phyloP scores from a whole-genome alignment of 2,888 invertebrate genomes.

The Corbicula japonica region DNA sequence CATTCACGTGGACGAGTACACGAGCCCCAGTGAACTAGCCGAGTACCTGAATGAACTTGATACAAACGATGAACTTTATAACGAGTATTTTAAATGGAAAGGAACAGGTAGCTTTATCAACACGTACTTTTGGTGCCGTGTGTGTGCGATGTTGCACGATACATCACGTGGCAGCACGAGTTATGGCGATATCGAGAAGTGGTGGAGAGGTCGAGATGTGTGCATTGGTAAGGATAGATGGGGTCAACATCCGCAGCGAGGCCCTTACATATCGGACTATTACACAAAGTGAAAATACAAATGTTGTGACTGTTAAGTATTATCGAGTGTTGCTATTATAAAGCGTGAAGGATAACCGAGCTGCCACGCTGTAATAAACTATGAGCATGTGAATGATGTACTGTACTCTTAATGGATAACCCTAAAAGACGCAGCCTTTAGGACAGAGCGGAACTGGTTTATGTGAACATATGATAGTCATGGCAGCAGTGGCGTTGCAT shows the following conservation, averaged over 20 bases:
- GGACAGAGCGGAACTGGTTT: too few species aligned
- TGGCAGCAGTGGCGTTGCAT: too few species aligned
- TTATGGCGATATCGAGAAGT: constrained; percentile 94
- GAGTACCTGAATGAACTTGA: constrained; percentile 94
- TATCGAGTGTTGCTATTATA: background rate
- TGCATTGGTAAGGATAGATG: constrained; percentile 79
- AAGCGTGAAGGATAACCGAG: too few species aligned
- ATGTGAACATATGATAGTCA: too few species aligned
- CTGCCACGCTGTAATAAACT: too few species aligned
- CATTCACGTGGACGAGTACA: constrained; percentile 98
- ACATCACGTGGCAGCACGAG: constrained; percentile 66
- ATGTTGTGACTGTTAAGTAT: background rate
- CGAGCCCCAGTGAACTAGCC: constrained; percentile 94
- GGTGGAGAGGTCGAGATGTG: constrained; percentile 91
- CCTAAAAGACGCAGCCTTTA: too few species aligned
- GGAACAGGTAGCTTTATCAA: constrained; percentile 98
- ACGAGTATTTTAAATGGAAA: constrained; percentile 97
- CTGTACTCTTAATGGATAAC: too few species aligned
- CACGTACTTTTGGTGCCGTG: constrained; percentile 97
- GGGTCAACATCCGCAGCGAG: constrained; percentile 61
- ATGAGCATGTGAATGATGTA: too few species aligned
- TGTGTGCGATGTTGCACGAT: constrained; percentile 90
- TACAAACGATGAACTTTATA: constrained; percentile 95
- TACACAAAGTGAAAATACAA: constrained; percentile 33
- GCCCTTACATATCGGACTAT: constrained; percentile 59